Evolutionary conservation across 2,888 invertebrate species (phyloP), one percentile per base, ranked within the genome.

Genomic region (Allygus modestus): DNA sequence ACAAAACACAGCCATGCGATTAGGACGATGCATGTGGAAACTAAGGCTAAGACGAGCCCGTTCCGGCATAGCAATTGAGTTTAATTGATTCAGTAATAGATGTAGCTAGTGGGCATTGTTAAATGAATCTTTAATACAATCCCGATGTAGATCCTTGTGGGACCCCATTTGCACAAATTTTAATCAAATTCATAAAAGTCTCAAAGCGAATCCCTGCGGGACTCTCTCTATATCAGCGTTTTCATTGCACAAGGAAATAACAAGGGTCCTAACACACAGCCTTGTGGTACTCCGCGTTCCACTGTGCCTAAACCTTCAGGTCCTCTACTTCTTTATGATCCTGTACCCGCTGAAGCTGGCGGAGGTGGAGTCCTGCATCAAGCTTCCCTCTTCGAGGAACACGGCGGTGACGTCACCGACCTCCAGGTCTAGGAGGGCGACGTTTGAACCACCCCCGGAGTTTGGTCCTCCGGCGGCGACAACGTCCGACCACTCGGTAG

Each of bases 371-470:
- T 89, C 89, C 46, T 88, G 88, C 7, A 87, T 85, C 43, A 89
- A 85, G 73, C 89, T 89, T 69, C 90, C 91, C 31, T 88, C 87
- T 26, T 89, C 89, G n/a, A 90, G 88, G 87, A 90, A 90, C 73
- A 91, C 88, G 46, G 90, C 90, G 7, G 90, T 86, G 84, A 90
- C 90, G 86, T 91, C 91, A 0, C 91, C 91, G 54, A 90, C 58
- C 37, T 90, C 90, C 86, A 87, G 85, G 84, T 91, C 89, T 81
- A 90, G 87, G 2, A 91, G 88, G 41, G 91, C 88, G 65, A 90
- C 85, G 87, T 90, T 91, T 28, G 90, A 87, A 15, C 91, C 91
- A 31, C 91, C 90, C 23, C 89, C 89, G 0, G 89, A 85, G 26
- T 69, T 61, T 9, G 85, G 69, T 12, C 87, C 87, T n/a, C 87